These are phyloP conservation scores for Heliconius ismenius DNA, from an alignment of 2,888 invertebrate species.

Conservation along the genomic window DNA sequence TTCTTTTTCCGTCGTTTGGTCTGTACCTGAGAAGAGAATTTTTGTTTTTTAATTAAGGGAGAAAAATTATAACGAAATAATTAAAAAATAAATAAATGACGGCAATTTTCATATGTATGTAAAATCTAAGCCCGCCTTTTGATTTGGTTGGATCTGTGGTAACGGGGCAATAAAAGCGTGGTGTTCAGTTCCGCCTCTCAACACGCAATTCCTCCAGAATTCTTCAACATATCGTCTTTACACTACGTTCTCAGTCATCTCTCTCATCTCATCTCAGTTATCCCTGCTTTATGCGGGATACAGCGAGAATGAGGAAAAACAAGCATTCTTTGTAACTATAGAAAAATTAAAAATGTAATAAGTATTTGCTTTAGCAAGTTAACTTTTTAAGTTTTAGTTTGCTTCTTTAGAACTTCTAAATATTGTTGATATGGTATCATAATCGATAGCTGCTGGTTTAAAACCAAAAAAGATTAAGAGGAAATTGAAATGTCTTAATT, in stretches of 20 bases:
- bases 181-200: not conserved
- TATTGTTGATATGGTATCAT: not conserved
- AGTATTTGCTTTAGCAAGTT: not conserved
- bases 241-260: no score
- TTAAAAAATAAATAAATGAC: no score
- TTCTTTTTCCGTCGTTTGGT: slow-evolving; percentile 71
- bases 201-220: not conserved
- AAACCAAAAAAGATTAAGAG: not conserved
- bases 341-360: not conserved
- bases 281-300: no score
- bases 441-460: not conserved
- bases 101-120: not conserved
- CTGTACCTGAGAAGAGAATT: slow-evolving; percentile 61
- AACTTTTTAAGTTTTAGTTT: no score
- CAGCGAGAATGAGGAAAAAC: no score
- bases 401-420: not conserved
- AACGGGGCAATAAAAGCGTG: not conserved
- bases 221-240: no score
- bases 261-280: no score
- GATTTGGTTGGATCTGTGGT: no score
- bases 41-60: not conserved
- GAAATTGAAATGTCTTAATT: no score
- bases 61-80: not conserved
- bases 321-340: not conserved
- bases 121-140: not conserved